phyloP scores from a whole-genome alignment of 2,797 vertebrate species.

The Centropyge bicolor region DNA sequence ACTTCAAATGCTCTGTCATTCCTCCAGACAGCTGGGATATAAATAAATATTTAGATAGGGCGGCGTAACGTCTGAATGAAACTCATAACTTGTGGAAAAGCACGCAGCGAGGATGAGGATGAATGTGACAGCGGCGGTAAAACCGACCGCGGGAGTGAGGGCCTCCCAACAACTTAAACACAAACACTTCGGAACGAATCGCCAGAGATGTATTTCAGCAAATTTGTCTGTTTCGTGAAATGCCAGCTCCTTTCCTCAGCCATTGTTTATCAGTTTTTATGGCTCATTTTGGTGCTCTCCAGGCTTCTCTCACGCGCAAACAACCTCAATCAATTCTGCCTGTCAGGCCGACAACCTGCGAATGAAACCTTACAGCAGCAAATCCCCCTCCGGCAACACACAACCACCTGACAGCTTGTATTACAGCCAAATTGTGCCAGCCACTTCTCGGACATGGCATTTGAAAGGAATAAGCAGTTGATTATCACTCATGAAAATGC shows the following conservation, averaged over 20 bases:
- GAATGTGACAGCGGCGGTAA: slow-evolving; percentile 46
- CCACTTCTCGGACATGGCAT: slow-evolving; percentile 60
- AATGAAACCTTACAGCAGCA: slow-evolving; percentile 53
- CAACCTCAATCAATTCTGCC: slow-evolving; percentile 62
- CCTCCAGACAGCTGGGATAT: slow-evolving; percentile 23
- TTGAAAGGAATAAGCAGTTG: slow-evolving; percentile 72
- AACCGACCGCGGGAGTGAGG: slow-evolving; percentile 18
- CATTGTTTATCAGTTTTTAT: slow-evolving; percentile 61
- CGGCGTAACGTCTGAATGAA: slow-evolving; percentile 29
- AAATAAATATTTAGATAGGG: slow-evolving; percentile 49
- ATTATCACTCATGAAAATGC: slow-evolving; percentile 71
- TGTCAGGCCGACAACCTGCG: slow-evolving; percentile 39
- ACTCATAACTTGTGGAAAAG: slow-evolving; percentile 40
- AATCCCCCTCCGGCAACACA: slow-evolving; percentile 44
- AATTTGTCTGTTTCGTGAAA: slow-evolving; percentile 53
- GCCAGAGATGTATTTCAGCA: slow-evolving; percentile 22
- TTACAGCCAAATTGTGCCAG: slow-evolving; percentile 29
- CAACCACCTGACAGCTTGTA: slow-evolving; percentile 54
- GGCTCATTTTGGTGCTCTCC: slow-evolving; percentile 44
- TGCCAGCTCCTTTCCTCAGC: slow-evolving; percentile 35
- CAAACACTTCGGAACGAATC: slow-evolving; percentile 42
- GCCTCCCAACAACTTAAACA: slow-evolving; percentile 22
- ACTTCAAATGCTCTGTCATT: slow-evolving; percentile 32
- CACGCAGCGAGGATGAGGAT: slow-evolving; percentile 24
- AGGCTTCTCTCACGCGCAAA: slow-evolving; percentile 39